phyloP scores from a whole-genome alignment of 2,797 vertebrate species.

The Leucoraja ocellata region DNA sequence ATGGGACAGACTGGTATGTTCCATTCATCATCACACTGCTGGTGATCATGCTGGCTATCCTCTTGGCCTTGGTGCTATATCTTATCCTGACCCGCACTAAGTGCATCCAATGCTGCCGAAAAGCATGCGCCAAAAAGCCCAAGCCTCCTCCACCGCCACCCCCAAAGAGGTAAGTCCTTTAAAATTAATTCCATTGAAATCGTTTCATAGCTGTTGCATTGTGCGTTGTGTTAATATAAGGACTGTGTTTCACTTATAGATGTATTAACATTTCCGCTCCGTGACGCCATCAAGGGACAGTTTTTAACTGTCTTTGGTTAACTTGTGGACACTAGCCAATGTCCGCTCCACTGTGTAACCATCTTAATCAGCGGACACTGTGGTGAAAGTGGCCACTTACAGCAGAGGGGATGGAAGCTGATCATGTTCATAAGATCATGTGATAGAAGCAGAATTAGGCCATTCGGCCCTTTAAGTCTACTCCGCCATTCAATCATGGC shows the following conservation, averaged over 20 bases:
- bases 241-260: not conserved
- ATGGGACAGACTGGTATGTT: conserved; percentile 44
- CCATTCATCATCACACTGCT: conserved; percentile 46
- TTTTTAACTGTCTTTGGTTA: not conserved
- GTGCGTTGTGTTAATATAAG: not conserved
- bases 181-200: not conserved
- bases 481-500: too few species aligned
- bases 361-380: too few species aligned
- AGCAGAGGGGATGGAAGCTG: too few species aligned
- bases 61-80: conserved; percentile 44
- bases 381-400: too few species aligned
- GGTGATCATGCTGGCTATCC: conserved; percentile 43
- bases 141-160: not conserved
- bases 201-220: not conserved
- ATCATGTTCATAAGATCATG: too few species aligned
- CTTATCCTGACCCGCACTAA: conserved; percentile 46
- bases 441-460: too few species aligned
- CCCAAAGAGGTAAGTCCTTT: conserved; percentile 43
- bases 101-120: conserved; percentile 39
- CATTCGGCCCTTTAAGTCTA: too few species aligned
- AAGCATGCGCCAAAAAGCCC: conserved; percentile 36
- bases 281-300: not conserved
- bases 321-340: not conserved
- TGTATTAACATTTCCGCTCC: not conserved
- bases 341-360: too few species aligned